Percentiles rank a stretch among this genome's conserved stretches.
Evolutionary conservation across 2,888 invertebrate species (phyloP).

Genomic region (Cenopis cana): DNA sequence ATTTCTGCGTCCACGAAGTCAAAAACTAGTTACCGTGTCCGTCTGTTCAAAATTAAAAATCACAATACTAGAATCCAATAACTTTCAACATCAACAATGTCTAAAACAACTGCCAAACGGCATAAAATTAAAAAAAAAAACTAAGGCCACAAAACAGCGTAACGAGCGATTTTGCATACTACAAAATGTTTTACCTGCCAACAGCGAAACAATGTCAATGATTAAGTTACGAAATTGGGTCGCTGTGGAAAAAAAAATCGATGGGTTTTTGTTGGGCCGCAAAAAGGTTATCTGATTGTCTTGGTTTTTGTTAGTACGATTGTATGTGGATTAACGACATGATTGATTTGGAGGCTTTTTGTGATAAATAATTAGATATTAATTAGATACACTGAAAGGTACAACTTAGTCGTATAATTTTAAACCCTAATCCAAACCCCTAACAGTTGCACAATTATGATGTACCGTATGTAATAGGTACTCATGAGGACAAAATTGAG

Average conservation of each 20-base stretch:
- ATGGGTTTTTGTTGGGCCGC: constrained; percentile 25
- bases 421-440: no score
- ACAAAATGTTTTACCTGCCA: constrained; percentile 19
- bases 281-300: constrained; percentile 21
- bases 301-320: constrained; percentile 17
- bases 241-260: constrained; percentile 28
- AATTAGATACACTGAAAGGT: not conserved
- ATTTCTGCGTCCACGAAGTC: no score
- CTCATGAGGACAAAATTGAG: no score
- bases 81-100: not conserved
- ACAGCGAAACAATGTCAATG: constrained; percentile 32
- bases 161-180: constrained; percentile 33
- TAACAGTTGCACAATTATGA: no score
- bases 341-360: not conserved
- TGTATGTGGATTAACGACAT: not conserved
- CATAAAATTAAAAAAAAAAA: constrained; percentile 3
- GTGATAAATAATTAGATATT: not conserved
- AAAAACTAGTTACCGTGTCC: no score
- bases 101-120: not conserved
- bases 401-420: no score
- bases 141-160: constrained; percentile 9
- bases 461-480: no score
- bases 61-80: not conserved
- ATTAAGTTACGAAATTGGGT: constrained; percentile 37
- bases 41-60: not conserved